phyloP scores from a whole-genome alignment of 92 coral and sea anemone genomes.

The Umimayanthus kanabou region DNA sequence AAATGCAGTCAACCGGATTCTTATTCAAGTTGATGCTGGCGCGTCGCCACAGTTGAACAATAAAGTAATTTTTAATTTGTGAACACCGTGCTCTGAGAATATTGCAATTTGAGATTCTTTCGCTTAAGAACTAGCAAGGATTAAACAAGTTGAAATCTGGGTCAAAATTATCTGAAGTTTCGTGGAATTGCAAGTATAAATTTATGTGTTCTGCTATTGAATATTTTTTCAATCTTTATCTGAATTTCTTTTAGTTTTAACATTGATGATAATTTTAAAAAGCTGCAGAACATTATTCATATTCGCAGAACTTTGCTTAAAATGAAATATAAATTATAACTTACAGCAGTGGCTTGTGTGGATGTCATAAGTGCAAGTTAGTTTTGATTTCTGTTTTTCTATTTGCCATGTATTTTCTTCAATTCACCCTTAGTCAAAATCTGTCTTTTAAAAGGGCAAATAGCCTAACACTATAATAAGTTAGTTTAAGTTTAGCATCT shows the following conservation, averaged over 20 bases:
- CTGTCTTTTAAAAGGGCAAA: too few relatives aligned
- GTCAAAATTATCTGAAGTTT: not conserved
- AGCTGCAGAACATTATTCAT: too few relatives aligned
- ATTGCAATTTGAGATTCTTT: not conserved
- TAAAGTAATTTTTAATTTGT: not conserved
- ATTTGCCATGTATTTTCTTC: too few relatives aligned
- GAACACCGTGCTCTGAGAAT: not conserved
- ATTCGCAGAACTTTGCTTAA: not conserved
- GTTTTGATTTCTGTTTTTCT: too few relatives aligned
- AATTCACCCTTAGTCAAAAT: too few relatives aligned
- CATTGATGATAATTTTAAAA: too few relatives aligned
- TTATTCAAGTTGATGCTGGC: not conserved
- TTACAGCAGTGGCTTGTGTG: too few relatives aligned
- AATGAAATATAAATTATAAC: not conserved
- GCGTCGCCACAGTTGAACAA: not conserved
- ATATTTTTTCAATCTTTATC: too few relatives aligned
- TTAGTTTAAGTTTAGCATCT: too few relatives aligned
- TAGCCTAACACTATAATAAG: too few relatives aligned
- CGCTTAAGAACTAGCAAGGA: not conserved
- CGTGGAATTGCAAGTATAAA: not conserved
- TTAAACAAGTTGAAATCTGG: not conserved
- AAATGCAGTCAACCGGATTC: slow-evolving; percentile 8
- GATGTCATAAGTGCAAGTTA: too few relatives aligned
- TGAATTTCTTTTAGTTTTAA: too few relatives aligned
- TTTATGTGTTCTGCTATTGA: not conserved